Percentiles rank a stretch among this genome's conserved stretches.
Evolutionary conservation across 1,140 invertebrate species (phyloP).

Genomic region (Pachypeltis micranthus): DNA sequence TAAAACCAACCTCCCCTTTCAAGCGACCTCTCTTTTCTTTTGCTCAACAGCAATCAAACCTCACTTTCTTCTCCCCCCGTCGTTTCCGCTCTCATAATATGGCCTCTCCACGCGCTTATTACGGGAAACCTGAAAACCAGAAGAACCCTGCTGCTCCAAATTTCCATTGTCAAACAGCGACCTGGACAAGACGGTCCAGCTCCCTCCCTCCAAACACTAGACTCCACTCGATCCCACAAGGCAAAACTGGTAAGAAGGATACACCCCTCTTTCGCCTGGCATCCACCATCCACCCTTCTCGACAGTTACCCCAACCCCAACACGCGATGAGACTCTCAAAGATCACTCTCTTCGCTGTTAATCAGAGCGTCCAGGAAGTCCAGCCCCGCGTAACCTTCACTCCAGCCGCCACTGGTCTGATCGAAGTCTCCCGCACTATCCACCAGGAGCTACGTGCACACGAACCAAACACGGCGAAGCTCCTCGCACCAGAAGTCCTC

Average conservation of each 20-base stretch:
- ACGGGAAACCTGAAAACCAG: slow-evolving; percentile 1
- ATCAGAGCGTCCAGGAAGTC: not conserved
- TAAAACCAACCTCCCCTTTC: too few relatives aligned
- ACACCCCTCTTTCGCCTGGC: too few relatives aligned
- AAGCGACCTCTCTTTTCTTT: not conserved
- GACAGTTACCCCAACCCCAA: too few relatives aligned
- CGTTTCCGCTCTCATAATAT: too few relatives aligned
- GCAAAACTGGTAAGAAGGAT: too few relatives aligned
- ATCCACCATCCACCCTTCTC: too few relatives aligned
- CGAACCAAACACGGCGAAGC: not conserved
- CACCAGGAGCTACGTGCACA: not conserved
- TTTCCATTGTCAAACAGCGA: not conserved
- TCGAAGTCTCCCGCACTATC: not conserved
- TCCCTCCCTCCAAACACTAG: too few relatives aligned
- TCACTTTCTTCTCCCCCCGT: too few relatives aligned
- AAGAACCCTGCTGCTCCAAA: not conserved
- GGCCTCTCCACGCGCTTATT: slow-evolving; percentile 1
- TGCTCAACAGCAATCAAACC: too few relatives aligned
- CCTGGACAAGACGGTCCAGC: too few relatives aligned
- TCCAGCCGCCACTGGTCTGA: not conserved
- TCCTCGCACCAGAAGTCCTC: not conserved
- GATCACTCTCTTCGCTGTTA: not conserved
- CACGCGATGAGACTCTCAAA: not conserved
- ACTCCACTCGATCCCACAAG: too few relatives aligned
- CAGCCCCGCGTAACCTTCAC: not conserved